These are phyloP conservation scores for Zenarchopterus dispar DNA, from an alignment of 2,797 vertebrate genomes.

Conservation along the genomic window DNA sequence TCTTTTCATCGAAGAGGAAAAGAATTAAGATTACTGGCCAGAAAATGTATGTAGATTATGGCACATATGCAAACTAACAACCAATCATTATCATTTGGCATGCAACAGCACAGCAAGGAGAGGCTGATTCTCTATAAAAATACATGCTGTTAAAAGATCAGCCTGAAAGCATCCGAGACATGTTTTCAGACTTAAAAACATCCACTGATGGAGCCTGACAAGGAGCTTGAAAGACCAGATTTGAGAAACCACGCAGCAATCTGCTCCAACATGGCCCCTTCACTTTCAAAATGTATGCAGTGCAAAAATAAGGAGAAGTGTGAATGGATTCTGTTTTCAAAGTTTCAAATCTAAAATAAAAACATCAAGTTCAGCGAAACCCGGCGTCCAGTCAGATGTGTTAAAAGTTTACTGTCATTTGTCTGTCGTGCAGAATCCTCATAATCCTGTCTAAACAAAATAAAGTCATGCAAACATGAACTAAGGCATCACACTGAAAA, in stretches of 20 bases:
- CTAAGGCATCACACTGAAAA: neutral
- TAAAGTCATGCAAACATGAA: neutral
- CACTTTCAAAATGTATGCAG: neutral
- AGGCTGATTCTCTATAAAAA: neutral
- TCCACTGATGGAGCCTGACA: constrained; percentile 12
- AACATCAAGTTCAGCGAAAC: neutral
- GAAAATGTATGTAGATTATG: constrained; percentile 16
- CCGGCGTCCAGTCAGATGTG: neutral
- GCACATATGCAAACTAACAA: constrained; percentile 1
- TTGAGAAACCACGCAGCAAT: neutral
- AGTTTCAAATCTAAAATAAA: constrained; percentile 6
- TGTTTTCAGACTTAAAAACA: constrained; percentile 9
- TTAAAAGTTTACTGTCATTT: neutral
- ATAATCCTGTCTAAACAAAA: neutral
- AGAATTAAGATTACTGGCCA: too few species aligned
- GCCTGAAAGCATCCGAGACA: neutral
- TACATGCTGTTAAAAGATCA: constrained; percentile 1
- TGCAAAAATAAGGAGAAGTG: constrained; percentile 1
- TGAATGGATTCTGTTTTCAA: neutral
- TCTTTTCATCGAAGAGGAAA: too few species aligned
- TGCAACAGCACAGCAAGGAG: neutral
- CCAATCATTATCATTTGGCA: neutral
- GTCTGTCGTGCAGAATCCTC: neutral
- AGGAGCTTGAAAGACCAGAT: constrained; percentile 4
- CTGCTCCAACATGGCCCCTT: neutral